phyloP scores from a whole-genome alignment of 2,888 invertebrate species.

The Leucoptera coffeella region DNA sequence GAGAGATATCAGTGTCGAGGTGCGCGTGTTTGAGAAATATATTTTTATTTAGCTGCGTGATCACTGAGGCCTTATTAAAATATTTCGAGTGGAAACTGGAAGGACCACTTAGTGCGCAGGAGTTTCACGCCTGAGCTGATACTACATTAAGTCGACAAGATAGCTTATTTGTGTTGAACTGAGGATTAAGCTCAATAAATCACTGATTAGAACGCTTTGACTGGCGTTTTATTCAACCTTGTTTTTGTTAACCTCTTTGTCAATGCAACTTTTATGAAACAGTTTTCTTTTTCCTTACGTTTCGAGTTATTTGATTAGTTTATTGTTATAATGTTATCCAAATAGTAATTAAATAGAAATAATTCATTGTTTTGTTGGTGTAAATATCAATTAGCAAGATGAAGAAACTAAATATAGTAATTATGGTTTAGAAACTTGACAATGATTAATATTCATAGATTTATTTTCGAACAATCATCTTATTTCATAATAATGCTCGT shows the following conservation, averaged over 20 bases:
- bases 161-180: constrained; percentile 53
- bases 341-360: too few species aligned
- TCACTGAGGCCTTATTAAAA: constrained; percentile 52
- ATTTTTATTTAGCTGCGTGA: constrained; percentile 51
- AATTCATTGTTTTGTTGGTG: too few species aligned
- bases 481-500: too few species aligned
- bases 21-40: constrained; percentile 20
- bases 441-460: too few species aligned
- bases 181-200: constrained; percentile 51
- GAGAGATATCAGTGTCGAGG: constrained; percentile 24
- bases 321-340: too few species aligned
- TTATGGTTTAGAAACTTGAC: too few species aligned
- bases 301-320: too few species aligned
- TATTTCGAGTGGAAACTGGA: constrained; percentile 54
- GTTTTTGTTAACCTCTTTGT: constrained; percentile 36
- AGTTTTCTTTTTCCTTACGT: too few species aligned
- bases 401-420: too few species aligned
- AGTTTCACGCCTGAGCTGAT: constrained; percentile 52
- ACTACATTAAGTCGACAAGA: constrained; percentile 53
- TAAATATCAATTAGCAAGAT: too few species aligned
- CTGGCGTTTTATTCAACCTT: constrained; percentile 39
- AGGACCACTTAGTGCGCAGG: constrained; percentile 54
- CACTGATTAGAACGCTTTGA: constrained; percentile 54
- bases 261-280: too few species aligned
- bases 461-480: too few species aligned